Evolutionary conservation across 1,140 invertebrate genomes (phyloP).

Genomic region (Drosophila lini): DNA sequence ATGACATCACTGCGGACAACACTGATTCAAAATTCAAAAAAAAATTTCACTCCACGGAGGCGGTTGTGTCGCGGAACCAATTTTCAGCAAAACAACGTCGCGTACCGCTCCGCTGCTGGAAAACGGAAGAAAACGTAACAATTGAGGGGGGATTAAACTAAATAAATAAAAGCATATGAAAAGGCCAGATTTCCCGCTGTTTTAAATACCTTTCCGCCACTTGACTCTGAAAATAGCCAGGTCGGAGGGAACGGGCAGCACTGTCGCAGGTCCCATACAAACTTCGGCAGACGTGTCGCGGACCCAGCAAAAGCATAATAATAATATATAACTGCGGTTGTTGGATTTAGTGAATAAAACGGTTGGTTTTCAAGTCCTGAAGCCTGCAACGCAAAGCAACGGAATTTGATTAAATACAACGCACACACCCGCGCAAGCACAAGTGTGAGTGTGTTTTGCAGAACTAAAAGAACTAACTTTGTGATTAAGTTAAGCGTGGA

Average conservation of each 20-base stretch:
- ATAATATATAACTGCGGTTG: background rate
- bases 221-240: background rate
- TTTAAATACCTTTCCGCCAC: background rate
- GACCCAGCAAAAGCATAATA: background rate
- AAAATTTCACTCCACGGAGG: no score
- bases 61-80: no score
- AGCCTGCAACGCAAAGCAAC: background rate
- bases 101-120: background rate
- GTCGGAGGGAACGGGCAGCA: background rate
- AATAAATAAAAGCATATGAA: background rate
- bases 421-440: slow-evolving; percentile 14
- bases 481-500: slow-evolving; percentile 8
- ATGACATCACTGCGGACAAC: no score
- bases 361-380: slow-evolving; percentile 2
- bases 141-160: background rate
- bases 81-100: no score
- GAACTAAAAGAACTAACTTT: slow-evolving; percentile 21
- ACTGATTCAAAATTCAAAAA: no score
- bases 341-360: slow-evolving; percentile 20
- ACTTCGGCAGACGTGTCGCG: background rate
- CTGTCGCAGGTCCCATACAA: background rate
- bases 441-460: slow-evolving; percentile 34
- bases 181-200: background rate
- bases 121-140: background rate
- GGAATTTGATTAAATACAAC: slow-evolving; percentile 4